Base-by-base conservation (phyloP, 1,140 invertebrate species). In the Drosophila triauraria region DNA sequence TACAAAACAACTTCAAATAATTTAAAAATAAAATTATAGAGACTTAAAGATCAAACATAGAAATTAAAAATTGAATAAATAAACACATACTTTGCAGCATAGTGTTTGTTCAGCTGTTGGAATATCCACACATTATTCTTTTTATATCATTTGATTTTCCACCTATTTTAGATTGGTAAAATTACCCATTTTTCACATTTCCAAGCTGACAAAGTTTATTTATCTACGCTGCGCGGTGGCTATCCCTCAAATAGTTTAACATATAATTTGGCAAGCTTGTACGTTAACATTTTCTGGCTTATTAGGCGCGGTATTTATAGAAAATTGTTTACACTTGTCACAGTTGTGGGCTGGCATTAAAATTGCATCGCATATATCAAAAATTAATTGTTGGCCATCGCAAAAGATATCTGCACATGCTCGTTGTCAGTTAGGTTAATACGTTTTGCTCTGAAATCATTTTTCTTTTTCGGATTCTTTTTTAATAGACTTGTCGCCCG, bases 271-370 rank as follows among this genome's bases (percentile, higher is more conserved):
- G 48, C 79, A 60, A 58, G 53, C 54, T 62, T 43, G 58, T 43
- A 51, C 46, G 68, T 38, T 60, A 51, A 60, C 13, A 72, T 71
- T 72, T 77, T 71, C 62, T 71, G 72, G 79, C 79, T 50, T 77
- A 78, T 71, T 60, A 75, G 72, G 40, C 32, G 1, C 30, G 48
- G 20, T 82, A 82, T 82, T 83, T 75, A 65, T 82, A 83, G 80
- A 60, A 17, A 75, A 83, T 72, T 82, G 80, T 82, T 83, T 82
- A 79, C 80, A 82, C 75, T 83, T 82, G 80, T 79, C 80, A 78
- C 74, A 25, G 38, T 68, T 47, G 57, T 46, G 50, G 50, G 50
- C 51, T 65, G 57, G 62, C 64, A 82, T 82, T 82, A 82, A 83
- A 75, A 65, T 83, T 70, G 75, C 60, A 46, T 38, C 61, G 64